Evolutionary conservation across 2,797 vertebrate genomes (phyloP).

Genomic region (Leuciscus waleckii): DNA sequence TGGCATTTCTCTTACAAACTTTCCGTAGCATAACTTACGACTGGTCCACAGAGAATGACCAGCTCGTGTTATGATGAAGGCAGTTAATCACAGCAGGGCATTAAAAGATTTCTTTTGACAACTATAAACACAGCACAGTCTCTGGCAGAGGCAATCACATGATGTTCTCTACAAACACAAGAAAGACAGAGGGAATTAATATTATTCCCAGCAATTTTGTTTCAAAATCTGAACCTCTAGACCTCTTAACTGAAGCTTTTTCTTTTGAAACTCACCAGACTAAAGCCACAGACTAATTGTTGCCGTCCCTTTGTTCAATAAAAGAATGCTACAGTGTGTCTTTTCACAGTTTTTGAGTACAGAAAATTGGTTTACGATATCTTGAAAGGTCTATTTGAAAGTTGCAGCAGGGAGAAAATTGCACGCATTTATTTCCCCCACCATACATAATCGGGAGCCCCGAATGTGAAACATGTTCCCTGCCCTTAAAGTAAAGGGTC

Average conservation of each 20-base stretch:
- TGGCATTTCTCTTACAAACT: conserved; percentile 85
- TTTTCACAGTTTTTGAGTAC: conserved; percentile 35
- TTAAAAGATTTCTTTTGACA: conserved; percentile 72
- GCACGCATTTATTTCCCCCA: conserved; percentile 28
- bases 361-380: conserved; percentile 36
- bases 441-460: conserved; percentile 11
- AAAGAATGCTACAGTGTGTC: conserved; percentile 15
- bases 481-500: conserved; percentile 22
- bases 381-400: conserved; percentile 35
- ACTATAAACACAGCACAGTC: conserved; percentile 42
- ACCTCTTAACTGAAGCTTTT: not conserved
- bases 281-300: conserved; percentile 15
- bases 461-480: not conserved
- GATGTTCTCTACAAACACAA: not conserved
- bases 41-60: conserved; percentile 65
- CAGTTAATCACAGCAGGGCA: conserved; percentile 80
- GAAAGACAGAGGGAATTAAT: not conserved
- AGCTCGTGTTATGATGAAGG: conserved; percentile 81
- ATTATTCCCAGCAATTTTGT: not conserved
- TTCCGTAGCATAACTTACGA: conserved; percentile 83
- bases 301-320: conserved; percentile 26
- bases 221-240: not conserved
- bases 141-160: not conserved
- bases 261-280: conserved; percentile 13
- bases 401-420: conserved; percentile 44